phyloP scores from a whole-genome alignment of 2,888 invertebrate genomes.

The Scotopteryx bipunctaria region DNA sequence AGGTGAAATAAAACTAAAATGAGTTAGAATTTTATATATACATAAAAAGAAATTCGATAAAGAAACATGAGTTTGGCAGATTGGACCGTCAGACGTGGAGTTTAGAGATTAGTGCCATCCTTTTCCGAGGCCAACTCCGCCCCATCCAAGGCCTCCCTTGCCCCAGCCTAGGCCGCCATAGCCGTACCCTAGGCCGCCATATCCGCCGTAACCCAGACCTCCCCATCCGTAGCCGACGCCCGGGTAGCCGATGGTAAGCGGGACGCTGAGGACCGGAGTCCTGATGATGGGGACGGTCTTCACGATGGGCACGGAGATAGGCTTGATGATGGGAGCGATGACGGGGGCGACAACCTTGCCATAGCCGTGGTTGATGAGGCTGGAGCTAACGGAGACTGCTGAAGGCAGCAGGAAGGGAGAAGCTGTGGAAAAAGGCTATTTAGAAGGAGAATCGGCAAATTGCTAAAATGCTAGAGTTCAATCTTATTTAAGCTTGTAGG shows the following conservation, averaged over 20 bases:
- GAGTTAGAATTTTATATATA: constrained; percentile 24
- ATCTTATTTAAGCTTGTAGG: too few relatives aligned
- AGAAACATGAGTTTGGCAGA: constrained; percentile 20
- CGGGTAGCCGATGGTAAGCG: constrained; percentile 34
- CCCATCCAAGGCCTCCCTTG: constrained; percentile 17
- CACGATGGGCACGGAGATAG: constrained; percentile 29
- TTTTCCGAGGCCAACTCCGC: constrained; percentile 40
- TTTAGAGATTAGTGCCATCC: constrained; percentile 32
- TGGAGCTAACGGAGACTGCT: constrained; percentile 54
- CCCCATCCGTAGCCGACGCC: constrained; percentile 16
- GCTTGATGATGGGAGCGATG: constrained; percentile 32
- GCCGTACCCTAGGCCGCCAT: constrained; percentile 5
- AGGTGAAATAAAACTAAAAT: constrained; percentile 23
- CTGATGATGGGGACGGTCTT: constrained; percentile 36
- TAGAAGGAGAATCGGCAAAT: background rate
- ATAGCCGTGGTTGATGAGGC: constrained; percentile 60
- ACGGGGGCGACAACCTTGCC: constrained; percentile 51
- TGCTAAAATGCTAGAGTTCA: too few relatives aligned
- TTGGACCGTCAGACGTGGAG: constrained; percentile 21
- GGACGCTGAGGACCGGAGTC: constrained; percentile 42
- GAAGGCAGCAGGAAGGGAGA: constrained; percentile 39
- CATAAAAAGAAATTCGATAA: constrained; percentile 29
- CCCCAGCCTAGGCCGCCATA: constrained; percentile 6
- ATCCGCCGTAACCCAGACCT: constrained; percentile 11
- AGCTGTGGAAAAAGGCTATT: constrained; percentile 24